Conservation (phyloP, 2,113 vertebrate species). For the Corvus cornix region DNA sequence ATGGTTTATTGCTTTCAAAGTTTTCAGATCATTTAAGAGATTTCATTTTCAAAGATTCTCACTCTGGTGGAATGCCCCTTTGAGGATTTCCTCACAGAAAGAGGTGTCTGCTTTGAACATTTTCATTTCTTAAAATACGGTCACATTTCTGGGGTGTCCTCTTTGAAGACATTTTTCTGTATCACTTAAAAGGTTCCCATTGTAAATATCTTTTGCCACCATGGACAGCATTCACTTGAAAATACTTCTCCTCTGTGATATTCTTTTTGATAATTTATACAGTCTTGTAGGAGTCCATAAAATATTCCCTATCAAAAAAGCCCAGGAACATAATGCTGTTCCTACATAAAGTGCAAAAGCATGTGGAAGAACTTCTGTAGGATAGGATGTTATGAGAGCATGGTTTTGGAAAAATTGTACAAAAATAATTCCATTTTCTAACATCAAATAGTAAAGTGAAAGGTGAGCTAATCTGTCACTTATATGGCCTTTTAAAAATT, state of each 20-base stretch:
- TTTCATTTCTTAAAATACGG: constrained; percentile 51
- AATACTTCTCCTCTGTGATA: constrained; percentile 16
- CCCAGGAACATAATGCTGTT: background rate
- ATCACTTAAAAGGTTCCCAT: constrained; percentile 60
- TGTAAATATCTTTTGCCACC: constrained; percentile 31
- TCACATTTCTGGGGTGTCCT: constrained; percentile 68
- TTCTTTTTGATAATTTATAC: constrained; percentile 10
- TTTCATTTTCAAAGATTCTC: constrained; percentile 70
- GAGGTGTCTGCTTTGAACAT: constrained; percentile 69
- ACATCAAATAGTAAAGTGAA: background rate
- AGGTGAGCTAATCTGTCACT: constrained; percentile 22
- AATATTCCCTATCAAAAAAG: background rate
- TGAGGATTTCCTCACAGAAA: constrained; percentile 66
- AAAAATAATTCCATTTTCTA: background rate
- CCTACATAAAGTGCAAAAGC: background rate
- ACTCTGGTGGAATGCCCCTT: constrained; percentile 60
- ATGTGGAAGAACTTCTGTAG: background rate
- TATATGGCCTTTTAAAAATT: constrained; percentile 23
- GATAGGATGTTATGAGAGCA: background rate
- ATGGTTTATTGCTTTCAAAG: constrained; percentile 62
- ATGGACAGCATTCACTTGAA: background rate
- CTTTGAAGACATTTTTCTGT: constrained; percentile 65
- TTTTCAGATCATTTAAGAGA: constrained; percentile 57
- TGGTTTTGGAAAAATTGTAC: background rate
- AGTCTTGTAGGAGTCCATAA: background rate